A percentile compares a stretch with the other conserved stretches of the same genome.
Conservation (phyloP, 2,797 vertebrate genomes). For the Esox masquinongy region DNA sequence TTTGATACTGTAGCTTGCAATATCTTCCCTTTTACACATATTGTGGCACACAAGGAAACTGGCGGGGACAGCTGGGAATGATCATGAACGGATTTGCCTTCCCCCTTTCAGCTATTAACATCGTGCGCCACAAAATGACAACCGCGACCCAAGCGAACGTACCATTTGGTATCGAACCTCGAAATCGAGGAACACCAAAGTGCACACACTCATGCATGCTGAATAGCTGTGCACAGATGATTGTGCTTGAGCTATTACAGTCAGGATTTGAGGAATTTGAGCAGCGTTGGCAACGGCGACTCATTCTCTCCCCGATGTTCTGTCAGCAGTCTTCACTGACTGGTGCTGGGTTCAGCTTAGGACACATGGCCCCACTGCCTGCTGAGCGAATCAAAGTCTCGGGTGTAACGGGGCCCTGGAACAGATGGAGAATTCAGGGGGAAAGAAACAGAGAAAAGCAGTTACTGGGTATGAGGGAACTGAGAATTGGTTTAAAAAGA, state of each 20-base stretch:
- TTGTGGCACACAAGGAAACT: constrained; percentile 20
- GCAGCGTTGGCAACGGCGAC: constrained; percentile 42
- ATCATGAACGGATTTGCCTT: constrained; percentile 4
- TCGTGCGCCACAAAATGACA: constrained; percentile 21
- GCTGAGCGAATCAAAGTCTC: constrained; percentile 45
- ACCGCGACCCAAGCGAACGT: constrained; percentile 39
- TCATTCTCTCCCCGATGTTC: constrained; percentile 29
- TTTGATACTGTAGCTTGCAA: constrained; percentile 18
- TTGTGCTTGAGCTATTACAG: constrained; percentile 60
- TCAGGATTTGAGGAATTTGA: constrained; percentile 51
- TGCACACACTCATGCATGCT: constrained; percentile 52
- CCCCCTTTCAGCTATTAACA: not conserved
- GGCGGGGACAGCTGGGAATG: constrained; percentile 20
- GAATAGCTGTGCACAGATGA: constrained; percentile 57
- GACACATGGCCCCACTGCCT: constrained; percentile 55
- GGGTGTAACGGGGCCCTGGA: constrained; percentile 59
- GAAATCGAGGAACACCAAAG: constrained; percentile 54
- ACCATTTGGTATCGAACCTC: constrained; percentile 39
- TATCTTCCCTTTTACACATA: constrained; percentile 20
- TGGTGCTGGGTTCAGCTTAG: constrained; percentile 67
- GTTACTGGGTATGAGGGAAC: not conserved
- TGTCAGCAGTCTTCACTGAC: constrained; percentile 35
- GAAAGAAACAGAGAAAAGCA: constrained; percentile 42
- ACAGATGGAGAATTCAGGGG: constrained; percentile 62
- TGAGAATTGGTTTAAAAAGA: not conserved